phyloP scores from a whole-genome alignment of 2,113 vertebrate species.

The Zeus faber region DNA sequence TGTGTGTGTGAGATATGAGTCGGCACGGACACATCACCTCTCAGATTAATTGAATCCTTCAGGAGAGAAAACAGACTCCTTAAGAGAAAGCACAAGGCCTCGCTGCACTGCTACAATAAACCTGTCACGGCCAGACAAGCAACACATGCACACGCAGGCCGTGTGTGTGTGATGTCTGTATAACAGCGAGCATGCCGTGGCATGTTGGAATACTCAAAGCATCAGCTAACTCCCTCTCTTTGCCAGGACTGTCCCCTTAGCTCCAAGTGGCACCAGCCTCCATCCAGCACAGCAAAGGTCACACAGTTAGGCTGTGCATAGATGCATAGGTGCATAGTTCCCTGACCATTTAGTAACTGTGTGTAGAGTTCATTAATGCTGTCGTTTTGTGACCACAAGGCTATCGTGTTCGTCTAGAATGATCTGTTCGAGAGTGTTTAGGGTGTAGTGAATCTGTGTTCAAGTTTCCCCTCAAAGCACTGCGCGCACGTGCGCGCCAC shows the following conservation, averaged over 20 bases:
- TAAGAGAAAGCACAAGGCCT: constrained; percentile 62
- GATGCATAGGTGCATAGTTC: too few relatives aligned
- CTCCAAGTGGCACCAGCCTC: neutral
- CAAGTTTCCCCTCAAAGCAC: too few relatives aligned
- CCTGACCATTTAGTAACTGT: too few relatives aligned
- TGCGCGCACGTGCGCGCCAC: too few relatives aligned
- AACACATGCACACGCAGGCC: constrained; percentile 16
- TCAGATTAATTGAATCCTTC: constrained; percentile 70
- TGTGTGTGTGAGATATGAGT: neutral
- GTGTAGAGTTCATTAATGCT: too few relatives aligned
- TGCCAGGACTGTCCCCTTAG: constrained; percentile 44
- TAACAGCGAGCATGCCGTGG: constrained; percentile 43
- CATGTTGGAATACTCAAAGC: constrained; percentile 65
- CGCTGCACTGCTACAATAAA: constrained; percentile 64
- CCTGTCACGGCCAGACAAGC: constrained; percentile 65
- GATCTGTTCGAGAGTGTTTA: too few relatives aligned
- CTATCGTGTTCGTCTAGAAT: too few relatives aligned
- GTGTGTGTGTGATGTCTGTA: constrained; percentile 19
- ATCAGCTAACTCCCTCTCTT: constrained; percentile 52
- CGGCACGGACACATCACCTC: constrained; percentile 37
- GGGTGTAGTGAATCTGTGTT: too few relatives aligned
- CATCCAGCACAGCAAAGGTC: too few relatives aligned
- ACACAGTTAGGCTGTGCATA: too few relatives aligned
- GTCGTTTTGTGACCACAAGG: too few relatives aligned
- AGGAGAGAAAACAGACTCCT: constrained; percentile 62